Conservation (phyloP, 2,113 vertebrate genomes). For the Myanophis thanlyinensis region DNA sequence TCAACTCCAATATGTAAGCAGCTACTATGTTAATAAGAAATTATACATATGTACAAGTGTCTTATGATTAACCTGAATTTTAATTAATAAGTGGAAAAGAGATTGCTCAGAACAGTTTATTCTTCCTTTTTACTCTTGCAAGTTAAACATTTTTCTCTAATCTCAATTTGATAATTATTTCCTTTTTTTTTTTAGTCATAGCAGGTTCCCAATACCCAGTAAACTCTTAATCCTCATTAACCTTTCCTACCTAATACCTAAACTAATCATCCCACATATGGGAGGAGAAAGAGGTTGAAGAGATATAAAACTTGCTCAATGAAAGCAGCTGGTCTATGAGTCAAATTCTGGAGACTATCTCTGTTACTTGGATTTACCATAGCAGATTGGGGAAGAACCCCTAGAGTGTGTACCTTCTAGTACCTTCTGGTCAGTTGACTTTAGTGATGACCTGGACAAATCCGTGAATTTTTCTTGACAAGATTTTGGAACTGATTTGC, state of each 20-base stretch:
- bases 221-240: not conserved
- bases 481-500: not conserved
- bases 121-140: not conserved
- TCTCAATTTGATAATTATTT: not conserved
- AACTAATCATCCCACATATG: not conserved
- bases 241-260: not conserved
- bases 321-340: not conserved
- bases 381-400: not conserved
- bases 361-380: not conserved
- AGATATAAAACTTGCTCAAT: not conserved
- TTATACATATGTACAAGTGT: not conserved
- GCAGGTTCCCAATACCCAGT: not conserved
- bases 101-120: not conserved
- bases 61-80: not conserved
- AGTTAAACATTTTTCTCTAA: not conserved
- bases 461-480: not conserved
- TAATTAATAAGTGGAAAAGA: not conserved
- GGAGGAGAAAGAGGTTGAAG: not conserved
- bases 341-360: not conserved
- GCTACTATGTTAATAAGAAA: not conserved
- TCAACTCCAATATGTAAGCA: not conserved
- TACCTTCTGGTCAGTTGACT: too few species aligned
- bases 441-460: not conserved
- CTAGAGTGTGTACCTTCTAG: not conserved
- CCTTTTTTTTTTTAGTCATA: not conserved